phyloP scores from a whole-genome alignment of 2,113 vertebrate genomes.

The Rynchops niger region DNA sequence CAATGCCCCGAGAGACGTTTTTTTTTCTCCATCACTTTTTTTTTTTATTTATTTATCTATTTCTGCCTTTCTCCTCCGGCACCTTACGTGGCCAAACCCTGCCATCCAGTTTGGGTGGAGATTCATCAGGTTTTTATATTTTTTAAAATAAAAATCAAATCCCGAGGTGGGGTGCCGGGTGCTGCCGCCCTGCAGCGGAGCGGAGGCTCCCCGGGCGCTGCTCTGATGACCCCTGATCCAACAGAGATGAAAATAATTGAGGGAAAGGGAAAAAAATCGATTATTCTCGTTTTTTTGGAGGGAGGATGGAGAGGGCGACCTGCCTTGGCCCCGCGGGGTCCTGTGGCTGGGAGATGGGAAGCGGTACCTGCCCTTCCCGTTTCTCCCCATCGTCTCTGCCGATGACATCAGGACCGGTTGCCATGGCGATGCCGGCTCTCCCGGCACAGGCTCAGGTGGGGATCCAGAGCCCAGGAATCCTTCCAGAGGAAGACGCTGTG shows the following conservation, averaged over 20 bases:
- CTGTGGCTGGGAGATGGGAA: not conserved
- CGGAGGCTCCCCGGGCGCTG: not conserved
- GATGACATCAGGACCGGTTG: not conserved
- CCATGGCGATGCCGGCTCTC: slow-evolving; percentile 7
- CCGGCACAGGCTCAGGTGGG: not conserved
- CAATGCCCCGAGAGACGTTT: not conserved
- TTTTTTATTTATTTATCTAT: not conserved
- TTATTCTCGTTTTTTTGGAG: not conserved
- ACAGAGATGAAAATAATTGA: not conserved
- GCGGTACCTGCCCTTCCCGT: no score
- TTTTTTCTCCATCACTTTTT: not conserved
- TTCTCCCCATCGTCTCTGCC: not conserved
- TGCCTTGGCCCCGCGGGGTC: not conserved
- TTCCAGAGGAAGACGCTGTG: not conserved
- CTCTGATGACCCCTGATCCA: rapidly evolving
- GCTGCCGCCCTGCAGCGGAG: not conserved
- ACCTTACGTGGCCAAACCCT: rapidly evolving
- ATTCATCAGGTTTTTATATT: not conserved
- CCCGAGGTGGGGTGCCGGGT: not conserved
- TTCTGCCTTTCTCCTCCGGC: rapidly evolving
- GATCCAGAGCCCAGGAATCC: not conserved
- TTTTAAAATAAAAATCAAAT: not conserved
- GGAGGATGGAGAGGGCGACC: not conserved
- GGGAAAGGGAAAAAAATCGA: not conserved
- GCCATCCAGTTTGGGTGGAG: not conserved